Base-by-base conservation (phyloP, 2,797 vertebrate genomes). In the Etheostoma perlongum region DNA sequence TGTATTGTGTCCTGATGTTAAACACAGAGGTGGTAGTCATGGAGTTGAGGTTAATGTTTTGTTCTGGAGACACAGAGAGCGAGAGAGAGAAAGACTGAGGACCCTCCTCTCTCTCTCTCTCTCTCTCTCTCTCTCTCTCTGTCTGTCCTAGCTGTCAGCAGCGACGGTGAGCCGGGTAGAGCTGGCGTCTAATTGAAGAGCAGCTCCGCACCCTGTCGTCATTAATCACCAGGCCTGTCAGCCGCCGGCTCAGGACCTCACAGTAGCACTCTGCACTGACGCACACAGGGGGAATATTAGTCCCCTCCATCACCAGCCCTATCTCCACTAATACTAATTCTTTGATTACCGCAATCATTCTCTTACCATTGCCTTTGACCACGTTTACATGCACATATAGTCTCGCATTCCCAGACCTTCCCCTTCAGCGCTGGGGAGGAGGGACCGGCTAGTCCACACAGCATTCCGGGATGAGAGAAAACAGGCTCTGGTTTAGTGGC, bases 221-320 rank as follows among this genome's bases (percentile, higher is more conserved):
- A 95, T 95, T 95, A 95, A 95, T 96, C 95, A 95, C 94, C 48
- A 19, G 87, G 89, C 85, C 93, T 95, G 95, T 95, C 93, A 93
- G 90, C 92, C 77, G 88, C 81, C 92, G 91, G 92, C 92, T 94
- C 90, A 69, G 89, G 93, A 94, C 92, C 92, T 90, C 93, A 91
- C 93, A 91, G 93, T 92, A 91, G 88, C 91, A 73, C 88, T 89
- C 82, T 81, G 85, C 85, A 84, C 85, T 82, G 86, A 88, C 85
- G 82, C 86, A 79, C 82, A 58, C 66, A 76, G 85, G 75, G 86
- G 82, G 79, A 90, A 88, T 90, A 89, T 90, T 85, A 91, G 88
- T 85, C 85, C 81, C 78, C 89, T 90, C 83, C 88, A 79, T 89
- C 88, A 88, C 84, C 88, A 79, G 89, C 88, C 76, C 76, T 82